Conservation (phyloP, 2,113 vertebrate species). For the western clawed frog (Xenopus tropicalis) region UCB_Xtro_10.0 CM004449.2:128051001-128051500, state of each 20-base stretch:
- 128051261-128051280: constrained; percentile 52
- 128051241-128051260: constrained; percentile 47
- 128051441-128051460: constrained; percentile 59
- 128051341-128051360: constrained; percentile 55
- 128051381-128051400: constrained; percentile 52
- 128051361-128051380: constrained; percentile 60
- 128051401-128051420: constrained; percentile 58
- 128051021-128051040: constrained; percentile 53
- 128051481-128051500: constrained; percentile 64
- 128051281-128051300: constrained; percentile 50
- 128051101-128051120: constrained; percentile 58
- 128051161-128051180: constrained; percentile 61
- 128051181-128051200: constrained; percentile 56
- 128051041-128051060: constrained; percentile 61
- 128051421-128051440: constrained; percentile 61
- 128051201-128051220: constrained; percentile 62
- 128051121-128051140: constrained; percentile 60
- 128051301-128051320: constrained; percentile 50
- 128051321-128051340: constrained; percentile 61
- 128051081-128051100: constrained; percentile 44
- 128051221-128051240: constrained; percentile 55
- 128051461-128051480: constrained; percentile 46
- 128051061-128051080: constrained; percentile 54
- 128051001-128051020: constrained; percentile 49
- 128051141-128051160: constrained; percentile 63